Percentiles rank a stretch among this genome's conserved stretches.
These are phyloP conservation scores for Hesperophylax magnus DNA, from an alignment of 1,140 invertebrate species.

Conservation along the genomic window DNA sequence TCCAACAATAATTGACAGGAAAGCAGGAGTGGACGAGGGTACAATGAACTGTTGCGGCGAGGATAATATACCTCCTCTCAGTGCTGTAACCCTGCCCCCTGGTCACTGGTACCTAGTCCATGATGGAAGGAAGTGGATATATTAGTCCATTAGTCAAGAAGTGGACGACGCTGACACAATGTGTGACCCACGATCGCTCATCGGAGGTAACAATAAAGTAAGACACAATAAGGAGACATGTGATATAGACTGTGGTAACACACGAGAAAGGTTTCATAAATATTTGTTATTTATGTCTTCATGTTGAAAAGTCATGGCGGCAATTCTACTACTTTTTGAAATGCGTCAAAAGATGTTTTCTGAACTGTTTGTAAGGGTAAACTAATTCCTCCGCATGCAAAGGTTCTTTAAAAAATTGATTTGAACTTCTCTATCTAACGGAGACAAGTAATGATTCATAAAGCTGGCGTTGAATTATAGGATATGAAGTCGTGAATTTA, in stretches of 20 bases:
- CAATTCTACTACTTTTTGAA: too few relatives aligned
- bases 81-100: background rate
- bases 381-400: too few relatives aligned
- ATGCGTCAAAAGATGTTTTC: too few relatives aligned
- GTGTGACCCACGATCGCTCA: conserved; percentile 2
- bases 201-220: background rate
- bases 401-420: too few relatives aligned
- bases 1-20: background rate
- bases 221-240: background rate
- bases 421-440: too few relatives aligned
- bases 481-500: too few relatives aligned
- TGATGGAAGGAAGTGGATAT: conserved; percentile 33
- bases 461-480: too few relatives aligned
- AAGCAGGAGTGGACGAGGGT: background rate
- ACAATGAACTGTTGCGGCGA: conserved; percentile 6
- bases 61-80: background rate
- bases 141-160: conserved; percentile 31
- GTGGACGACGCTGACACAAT: conserved; percentile 5
- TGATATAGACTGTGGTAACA: background rate
- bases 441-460: too few relatives aligned
- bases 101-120: background rate
- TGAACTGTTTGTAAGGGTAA: too few relatives aligned
- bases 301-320: too few relatives aligned
- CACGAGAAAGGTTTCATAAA: too few relatives aligned
- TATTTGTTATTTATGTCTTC: too few relatives aligned